These are phyloP conservation scores for Drosophila pseudoobscura DNA, from an alignment of 1,140 invertebrate species.

Conservation along the genomic window DNA sequence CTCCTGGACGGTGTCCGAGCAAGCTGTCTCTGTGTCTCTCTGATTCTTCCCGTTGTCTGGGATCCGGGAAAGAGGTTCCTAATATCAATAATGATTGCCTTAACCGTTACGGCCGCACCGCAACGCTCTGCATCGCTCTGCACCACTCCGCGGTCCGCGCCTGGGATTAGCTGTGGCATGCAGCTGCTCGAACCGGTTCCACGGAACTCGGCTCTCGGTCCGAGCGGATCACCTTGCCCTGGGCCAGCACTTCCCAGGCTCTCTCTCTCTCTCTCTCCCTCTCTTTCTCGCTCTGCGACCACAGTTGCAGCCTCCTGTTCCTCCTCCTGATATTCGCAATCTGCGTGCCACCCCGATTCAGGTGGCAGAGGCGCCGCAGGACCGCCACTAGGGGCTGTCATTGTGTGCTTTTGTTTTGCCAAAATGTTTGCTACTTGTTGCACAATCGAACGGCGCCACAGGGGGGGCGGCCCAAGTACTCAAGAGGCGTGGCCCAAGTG, in stretches of 20 bases:
- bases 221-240: slow-evolving; percentile 35
- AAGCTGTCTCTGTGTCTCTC: slow-evolving; percentile 35
- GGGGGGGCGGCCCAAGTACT: slow-evolving; percentile 5
- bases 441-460: slow-evolving; percentile 34
- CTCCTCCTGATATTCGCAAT: slow-evolving; percentile 18
- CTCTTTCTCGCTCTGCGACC: slow-evolving; percentile 11
- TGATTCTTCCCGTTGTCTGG: not conserved
- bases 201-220: not conserved
- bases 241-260: slow-evolving; percentile 66
- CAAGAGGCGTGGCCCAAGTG: slow-evolving; percentile 30
- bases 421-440: slow-evolving; percentile 68
- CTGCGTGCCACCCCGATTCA: slow-evolving; percentile 57
- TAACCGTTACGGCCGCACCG: slow-evolving; percentile 40
- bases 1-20: slow-evolving; percentile 56
- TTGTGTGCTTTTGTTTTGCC: slow-evolving; percentile 38
- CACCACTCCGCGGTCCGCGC: slow-evolving; percentile 6
- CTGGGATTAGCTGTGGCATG: slow-evolving; percentile 23
- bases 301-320: slow-evolving; percentile 42
- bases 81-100: slow-evolving; percentile 51
- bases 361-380: slow-evolving; percentile 62
- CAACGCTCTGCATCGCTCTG: no score
- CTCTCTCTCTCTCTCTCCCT: no score
- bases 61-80: not conserved
- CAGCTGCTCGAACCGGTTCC: slow-evolving; percentile 46
- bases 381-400: slow-evolving; percentile 21